Percentiles rank a stretch among this genome's conserved stretches.
These are phyloP conservation scores for Epinephelus cyanopodus DNA, from an alignment of 2,113 vertebrate species.

Conservation along the genomic window DNA sequence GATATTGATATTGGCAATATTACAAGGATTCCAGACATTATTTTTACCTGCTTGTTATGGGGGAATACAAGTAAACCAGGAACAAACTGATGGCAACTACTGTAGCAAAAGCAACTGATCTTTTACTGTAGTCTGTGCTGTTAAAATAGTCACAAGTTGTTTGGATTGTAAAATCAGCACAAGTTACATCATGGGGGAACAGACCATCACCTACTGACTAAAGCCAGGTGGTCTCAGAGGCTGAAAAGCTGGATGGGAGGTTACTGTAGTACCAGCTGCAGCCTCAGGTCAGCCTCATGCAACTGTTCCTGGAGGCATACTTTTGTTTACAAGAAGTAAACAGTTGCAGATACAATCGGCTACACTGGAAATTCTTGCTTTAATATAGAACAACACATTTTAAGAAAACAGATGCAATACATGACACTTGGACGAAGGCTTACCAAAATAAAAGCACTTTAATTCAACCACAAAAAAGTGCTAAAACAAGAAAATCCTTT, in stretches of 20 bases:
- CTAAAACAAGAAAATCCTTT: background rate
- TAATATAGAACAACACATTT: background rate
- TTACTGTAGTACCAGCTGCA: background rate
- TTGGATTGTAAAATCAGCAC: background rate
- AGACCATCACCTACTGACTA: background rate
- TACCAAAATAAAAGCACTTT: slow-evolving; percentile 44
- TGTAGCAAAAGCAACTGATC: too few species aligned
- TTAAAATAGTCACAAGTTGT: background rate
- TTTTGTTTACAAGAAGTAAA: background rate
- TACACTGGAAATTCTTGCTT: background rate
- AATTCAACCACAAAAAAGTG: background rate
- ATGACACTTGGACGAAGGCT: slow-evolving; percentile 9
- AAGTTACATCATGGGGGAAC: background rate
- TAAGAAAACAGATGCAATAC: background rate
- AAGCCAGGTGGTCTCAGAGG: background rate
- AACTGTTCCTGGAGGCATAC: background rate
- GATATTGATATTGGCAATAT: background rate
- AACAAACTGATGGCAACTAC: too few species aligned
- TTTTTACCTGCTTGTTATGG: background rate
- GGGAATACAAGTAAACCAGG: background rate
- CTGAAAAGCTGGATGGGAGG: background rate
- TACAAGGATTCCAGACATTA: background rate
- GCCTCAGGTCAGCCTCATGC: background rate
- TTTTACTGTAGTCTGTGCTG: background rate
- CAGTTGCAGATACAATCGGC: background rate